These are phyloP conservation scores for Lomographa bimaculata DNA, from an alignment of 2,888 invertebrate genomes.

Conservation along the genomic window DNA sequence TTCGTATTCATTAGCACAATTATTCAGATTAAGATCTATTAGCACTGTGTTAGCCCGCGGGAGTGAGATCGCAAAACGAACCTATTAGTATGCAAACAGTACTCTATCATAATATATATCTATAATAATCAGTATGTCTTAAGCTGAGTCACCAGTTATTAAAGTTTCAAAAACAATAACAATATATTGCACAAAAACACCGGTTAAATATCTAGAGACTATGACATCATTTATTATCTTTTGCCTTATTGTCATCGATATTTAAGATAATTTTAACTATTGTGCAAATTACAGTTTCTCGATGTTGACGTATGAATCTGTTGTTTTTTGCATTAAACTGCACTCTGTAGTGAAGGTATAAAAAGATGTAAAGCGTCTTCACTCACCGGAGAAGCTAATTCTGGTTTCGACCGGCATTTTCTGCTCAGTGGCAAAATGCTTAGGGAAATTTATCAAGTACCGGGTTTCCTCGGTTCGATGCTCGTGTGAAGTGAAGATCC, in stretches of 20 bases:
- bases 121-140: constrained; percentile 3
- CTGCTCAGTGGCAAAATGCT: constrained; percentile 24
- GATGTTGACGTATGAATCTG: constrained; percentile 3
- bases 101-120: too few relatives aligned
- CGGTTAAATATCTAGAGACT: constrained; percentile 8
- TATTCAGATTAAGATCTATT: constrained; percentile 22
- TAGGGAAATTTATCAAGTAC: constrained; percentile 24
- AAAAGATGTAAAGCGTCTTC: background rate
- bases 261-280: constrained; percentile 7
- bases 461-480: constrained; percentile 32
- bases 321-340: constrained; percentile 9
- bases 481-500: constrained; percentile 35
- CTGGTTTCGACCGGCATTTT: constrained; percentile 78
- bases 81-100: constrained; percentile 21
- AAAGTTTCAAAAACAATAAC: constrained; percentile 5
- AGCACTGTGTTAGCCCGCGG: constrained; percentile 27
- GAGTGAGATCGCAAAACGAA: constrained; percentile 21
- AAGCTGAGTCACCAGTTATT: background rate
- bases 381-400: constrained; percentile 81
- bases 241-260: constrained; percentile 8
- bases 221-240: constrained; percentile 26
- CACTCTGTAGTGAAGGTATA: background rate
- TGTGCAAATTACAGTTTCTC: constrained; percentile 6
- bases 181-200: constrained; percentile 13
- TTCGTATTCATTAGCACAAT: constrained; percentile 37